Base-by-base conservation (phyloP, 2,113 vertebrate genomes). In the Tupaia tana region DNA sequence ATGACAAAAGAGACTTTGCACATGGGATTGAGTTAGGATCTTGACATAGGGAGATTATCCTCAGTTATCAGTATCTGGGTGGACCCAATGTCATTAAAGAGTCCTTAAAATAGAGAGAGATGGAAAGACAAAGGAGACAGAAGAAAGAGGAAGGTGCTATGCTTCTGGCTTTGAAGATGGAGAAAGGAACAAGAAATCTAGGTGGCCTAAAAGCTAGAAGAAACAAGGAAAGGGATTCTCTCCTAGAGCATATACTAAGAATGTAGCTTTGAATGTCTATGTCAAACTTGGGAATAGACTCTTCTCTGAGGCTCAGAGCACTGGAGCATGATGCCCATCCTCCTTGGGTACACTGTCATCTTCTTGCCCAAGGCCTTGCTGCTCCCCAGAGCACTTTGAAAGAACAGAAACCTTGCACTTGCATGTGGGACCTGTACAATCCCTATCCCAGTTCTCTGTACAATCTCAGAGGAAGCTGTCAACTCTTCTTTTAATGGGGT, bases 1-100 rank as follows among this genome's bases (percentile, higher is more conserved):
- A n/a, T 52, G 75, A n/a, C 15, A 63, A 89, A 92, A 19, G 24
- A 52, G 19, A 89, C 22, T 87, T 94, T 66, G 43, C 4, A 84
- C 79, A 31, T 70, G 58, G 27, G 22, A 31, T 64, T 31, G 6
- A 29, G 3, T 73, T 73, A 69, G 25, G 56, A 43, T 80, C 34
- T 86, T 79, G 25, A 71, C 64, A 18, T 34, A 18, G 43, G 43
- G 43, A 91, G 70, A 18, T 70, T 86, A 31, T 88, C 10, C 27
- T 77, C 27, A 74, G 18, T 58, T n/a, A 69, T 22, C 20, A 59
- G 43, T n/a, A 59, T 13, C 8, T 66, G 59, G 2, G 13, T 66
- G 31, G 20, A 19, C 10, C 11, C 14, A 61, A 3, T 2, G 11
- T 80, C 84, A 86, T 78, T 56, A 77, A 64, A 24, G 64, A 31